Percentiles rank a stretch among this genome's conserved stretches.
These are phyloP conservation scores for Digitonthophagus gazella DNA, from an alignment of 2,888 invertebrate species.

Conservation along the genomic window DNA sequence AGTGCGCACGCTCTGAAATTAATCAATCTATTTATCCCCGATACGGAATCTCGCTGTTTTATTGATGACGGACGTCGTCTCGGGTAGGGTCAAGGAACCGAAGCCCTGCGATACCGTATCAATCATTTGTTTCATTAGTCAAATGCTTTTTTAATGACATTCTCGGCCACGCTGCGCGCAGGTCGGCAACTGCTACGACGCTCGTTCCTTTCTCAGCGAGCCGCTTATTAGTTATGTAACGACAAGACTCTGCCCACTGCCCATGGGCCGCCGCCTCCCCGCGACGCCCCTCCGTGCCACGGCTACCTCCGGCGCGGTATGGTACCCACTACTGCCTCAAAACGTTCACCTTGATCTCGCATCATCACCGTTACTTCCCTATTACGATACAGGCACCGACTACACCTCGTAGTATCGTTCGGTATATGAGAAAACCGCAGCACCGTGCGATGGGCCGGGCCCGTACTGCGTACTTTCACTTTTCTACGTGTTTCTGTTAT, in stretches of 20 bases:
- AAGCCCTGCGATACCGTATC: conserved; percentile 45
- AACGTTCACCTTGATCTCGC: conserved; percentile 19
- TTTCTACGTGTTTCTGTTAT: neutral
- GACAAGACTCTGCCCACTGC: conserved; percentile 15
- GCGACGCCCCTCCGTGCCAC: conserved; percentile 2
- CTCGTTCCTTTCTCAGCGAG: conserved; percentile 8
- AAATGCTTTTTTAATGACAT: conserved; percentile 48
- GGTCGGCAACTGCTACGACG: conserved; percentile 21
- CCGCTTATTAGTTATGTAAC: conserved; percentile 26
- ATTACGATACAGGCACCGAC: neutral
- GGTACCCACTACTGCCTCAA: conserved; percentile 3
- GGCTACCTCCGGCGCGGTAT: neutral
- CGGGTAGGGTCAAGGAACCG: conserved; percentile 40
- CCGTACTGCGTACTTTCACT: neutral
- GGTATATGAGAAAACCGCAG: neutral
- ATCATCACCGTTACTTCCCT: conserved; percentile 7
- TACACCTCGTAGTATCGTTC: neutral
- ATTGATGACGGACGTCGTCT: conserved; percentile 43
- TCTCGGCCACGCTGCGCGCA: conserved; percentile 31
- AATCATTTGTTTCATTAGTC: conserved; percentile 49
- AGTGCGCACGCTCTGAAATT: neutral
- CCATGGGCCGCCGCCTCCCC: conserved; percentile 1
- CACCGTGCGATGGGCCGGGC: neutral
- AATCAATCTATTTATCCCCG: conserved; percentile 29
- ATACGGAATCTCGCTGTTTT: conserved; percentile 48